Evolutionary conservation across 2,797 vertebrate species (phyloP).

Genomic region (Lagocephalus sceleratus): DNA sequence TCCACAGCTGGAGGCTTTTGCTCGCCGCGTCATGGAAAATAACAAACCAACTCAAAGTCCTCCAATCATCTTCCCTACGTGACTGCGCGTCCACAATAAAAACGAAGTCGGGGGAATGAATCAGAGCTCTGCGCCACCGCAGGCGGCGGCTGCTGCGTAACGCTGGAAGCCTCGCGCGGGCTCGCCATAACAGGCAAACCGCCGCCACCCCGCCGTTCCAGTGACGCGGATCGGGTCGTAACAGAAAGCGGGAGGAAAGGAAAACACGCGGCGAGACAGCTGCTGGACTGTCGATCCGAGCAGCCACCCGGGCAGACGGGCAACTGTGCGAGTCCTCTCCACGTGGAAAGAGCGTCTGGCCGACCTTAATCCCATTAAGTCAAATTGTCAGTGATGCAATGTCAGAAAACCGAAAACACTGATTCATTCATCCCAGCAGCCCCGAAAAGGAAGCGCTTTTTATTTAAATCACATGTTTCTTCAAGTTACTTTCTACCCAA

Average conservation of each 20-base stretch:
- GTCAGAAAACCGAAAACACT: too few relatives aligned
- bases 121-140: constrained; percentile 29
- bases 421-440: too few relatives aligned
- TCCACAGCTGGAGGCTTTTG: too few relatives aligned
- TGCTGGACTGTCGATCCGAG: constrained; percentile 4
- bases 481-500: too few relatives aligned
- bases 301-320: neutral
- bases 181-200: constrained; percentile 29
- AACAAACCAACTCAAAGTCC: too few relatives aligned
- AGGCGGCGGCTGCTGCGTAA: constrained; percentile 46
- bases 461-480: too few relatives aligned
- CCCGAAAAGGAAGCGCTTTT: too few relatives aligned
- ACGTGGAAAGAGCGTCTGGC: neutral
- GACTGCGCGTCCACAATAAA: neutral
- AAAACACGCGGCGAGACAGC: constrained; percentile 7
- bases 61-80: too few relatives aligned
- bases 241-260: constrained; percentile 12
- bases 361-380: too few relatives aligned
- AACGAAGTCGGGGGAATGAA: neutral
- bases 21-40: too few relatives aligned
- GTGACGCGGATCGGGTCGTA: constrained; percentile 9
- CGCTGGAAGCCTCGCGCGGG: constrained; percentile 31
- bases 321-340: constrained; percentile 2
- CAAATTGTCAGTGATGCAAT: too few relatives aligned
- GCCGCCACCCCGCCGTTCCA: constrained; percentile 13